Evolutionary conservation across 2,797 vertebrate species (phyloP), one percentile per base, ranked within the genome.

Genomic region (Onychomys arenicola): DNA sequence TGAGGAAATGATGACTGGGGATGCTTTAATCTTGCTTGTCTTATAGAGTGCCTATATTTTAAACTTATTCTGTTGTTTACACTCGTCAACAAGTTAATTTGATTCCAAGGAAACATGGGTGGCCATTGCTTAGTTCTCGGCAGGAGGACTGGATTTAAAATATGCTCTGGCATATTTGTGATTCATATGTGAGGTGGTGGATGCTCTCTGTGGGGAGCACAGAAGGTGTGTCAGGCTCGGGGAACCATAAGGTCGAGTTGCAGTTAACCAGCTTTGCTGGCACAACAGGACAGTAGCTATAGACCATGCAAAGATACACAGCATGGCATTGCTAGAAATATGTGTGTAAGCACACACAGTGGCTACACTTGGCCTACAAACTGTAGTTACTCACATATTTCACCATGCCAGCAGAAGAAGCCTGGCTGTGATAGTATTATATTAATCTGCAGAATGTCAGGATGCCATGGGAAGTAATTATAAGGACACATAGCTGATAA

Each of bases 111-210:
- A 82, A 93, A 34, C 34, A 46, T 5, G 69, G 34, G 0, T 83
- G 11, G 76, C 4, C 40, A 7, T n/a, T n/a, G 14, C 63, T 96
- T 87, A 85, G 43, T 78, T 94, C 61, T 63, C 85, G 89, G 10
- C 32, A 82, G 46, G 55, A 78, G 27, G 29, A 34, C 49, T n/a
- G 11, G 57, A n/a, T 88, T 69, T 46, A 37, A 17, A 46, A 0
- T 43, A 2, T 11, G 2, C 8, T 49, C 16, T 46, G 19, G 21
- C 23, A 1, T 3, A 13, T 65, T 11, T 69, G 76, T 25, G 69
- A 73, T 57, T 57, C 8, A 2, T 11, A 29, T 3, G 34, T 37
- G 43, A 65, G 1, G 4, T 11, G 2, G n/a, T n/a, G 16, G 16
- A 1, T 27, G 3, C 52, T 91, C 89, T 57, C 81, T 57, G 13